Evolutionary conservation across 2,888 invertebrate species (phyloP).

Genomic region (Lumbricus terrestris): DNA sequence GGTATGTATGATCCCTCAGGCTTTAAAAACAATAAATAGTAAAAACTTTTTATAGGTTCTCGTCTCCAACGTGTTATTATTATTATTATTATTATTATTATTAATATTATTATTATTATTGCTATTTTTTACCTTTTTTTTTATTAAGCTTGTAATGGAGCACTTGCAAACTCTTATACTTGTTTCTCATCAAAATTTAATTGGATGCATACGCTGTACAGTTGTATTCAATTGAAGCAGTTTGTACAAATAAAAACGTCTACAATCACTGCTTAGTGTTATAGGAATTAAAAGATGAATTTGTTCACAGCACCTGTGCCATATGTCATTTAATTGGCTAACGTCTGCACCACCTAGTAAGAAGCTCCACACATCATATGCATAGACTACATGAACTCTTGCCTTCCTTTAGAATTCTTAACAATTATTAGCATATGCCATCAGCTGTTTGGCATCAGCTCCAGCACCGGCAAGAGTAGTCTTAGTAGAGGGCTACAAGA

Average conservation of each 20-base stretch:
- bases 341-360: background rate
- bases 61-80: too few species aligned
- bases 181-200: background rate
- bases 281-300: background rate
- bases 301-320: background rate
- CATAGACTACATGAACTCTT: background rate
- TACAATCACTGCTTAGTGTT: background rate
- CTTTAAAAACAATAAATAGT: too few species aligned
- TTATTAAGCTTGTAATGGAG: background rate
- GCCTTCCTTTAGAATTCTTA: background rate
- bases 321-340: background rate
- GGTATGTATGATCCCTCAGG: too few species aligned
- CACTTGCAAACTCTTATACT: background rate
- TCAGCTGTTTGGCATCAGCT: background rate
- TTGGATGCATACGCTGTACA: background rate
- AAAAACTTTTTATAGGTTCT: too few species aligned
- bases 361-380: background rate
- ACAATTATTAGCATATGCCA: background rate
- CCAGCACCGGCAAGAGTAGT: background rate
- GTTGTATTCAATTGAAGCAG: background rate
- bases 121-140: too few species aligned
- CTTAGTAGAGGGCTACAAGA: background rate
- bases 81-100: too few species aligned
- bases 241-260: background rate
- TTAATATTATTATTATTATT: too few species aligned